phyloP scores from a whole-genome alignment of 2,113 vertebrate species.

The Ptilonorhynchus violaceus region DNA sequence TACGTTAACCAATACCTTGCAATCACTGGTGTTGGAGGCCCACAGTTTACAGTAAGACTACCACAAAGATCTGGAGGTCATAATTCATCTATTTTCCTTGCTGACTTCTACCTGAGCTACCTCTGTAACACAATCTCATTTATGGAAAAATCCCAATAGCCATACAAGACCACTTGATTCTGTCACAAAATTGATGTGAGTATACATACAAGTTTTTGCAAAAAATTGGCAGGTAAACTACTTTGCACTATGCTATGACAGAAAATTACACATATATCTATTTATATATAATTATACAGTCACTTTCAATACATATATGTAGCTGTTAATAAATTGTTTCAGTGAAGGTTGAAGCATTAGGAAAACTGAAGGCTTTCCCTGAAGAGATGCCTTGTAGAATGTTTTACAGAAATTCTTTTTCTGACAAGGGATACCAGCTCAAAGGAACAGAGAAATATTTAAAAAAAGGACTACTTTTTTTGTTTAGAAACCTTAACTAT shows the following conservation, averaged over 20 bases:
- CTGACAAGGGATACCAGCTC: not conserved
- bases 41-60: not conserved
- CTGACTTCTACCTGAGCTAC: not conserved
- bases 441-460: not conserved
- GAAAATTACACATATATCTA: not conserved
- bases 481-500: not conserved
- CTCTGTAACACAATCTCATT: not conserved
- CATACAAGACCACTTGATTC: not conserved
- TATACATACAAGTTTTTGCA: not conserved
- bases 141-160: not conserved
- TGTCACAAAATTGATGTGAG: not conserved
- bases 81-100: not conserved
- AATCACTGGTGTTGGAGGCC: not conserved
- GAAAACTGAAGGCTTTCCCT: not conserved
- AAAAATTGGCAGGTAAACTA: not conserved
- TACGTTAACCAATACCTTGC: not conserved
- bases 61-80: not conserved
- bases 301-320: not conserved
- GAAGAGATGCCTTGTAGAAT: not conserved
- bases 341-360: not conserved
- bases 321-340: not conserved
- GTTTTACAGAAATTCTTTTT: not conserved
- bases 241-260: not conserved
- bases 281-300: not conserved
- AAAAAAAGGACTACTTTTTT: not conserved